Conservation (phyloP, 2,113 vertebrate genomes). For the Tetrax tetrax region DNA sequence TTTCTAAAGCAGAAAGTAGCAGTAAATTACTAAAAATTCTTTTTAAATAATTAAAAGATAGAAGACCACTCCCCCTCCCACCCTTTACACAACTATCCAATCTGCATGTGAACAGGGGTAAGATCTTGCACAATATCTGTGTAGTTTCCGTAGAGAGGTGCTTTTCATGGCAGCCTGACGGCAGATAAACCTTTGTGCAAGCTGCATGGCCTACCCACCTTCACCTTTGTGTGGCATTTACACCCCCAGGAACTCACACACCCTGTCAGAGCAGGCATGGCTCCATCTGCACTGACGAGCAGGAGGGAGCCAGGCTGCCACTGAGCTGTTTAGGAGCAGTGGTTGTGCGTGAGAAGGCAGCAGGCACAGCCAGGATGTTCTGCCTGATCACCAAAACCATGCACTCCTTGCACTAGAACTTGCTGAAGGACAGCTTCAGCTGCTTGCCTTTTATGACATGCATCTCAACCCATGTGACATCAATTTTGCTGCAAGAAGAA, state of each 20-base stretch:
- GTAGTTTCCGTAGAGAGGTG: neutral
- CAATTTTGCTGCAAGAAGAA: neutral
- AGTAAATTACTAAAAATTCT: neutral
- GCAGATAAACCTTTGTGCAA: neutral
- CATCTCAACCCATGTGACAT: neutral
- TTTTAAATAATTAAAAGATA: neutral
- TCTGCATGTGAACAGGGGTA: neutral
- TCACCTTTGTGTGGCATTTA: neutral
- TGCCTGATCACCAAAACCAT: neutral
- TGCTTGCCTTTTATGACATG: neutral
- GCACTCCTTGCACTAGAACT: accelerated
- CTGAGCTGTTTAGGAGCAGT: neutral
- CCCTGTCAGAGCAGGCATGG: neutral
- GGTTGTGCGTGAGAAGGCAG: neutral
- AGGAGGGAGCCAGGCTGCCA: neutral
- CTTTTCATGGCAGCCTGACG: neutral
- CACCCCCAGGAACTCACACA: neutral
- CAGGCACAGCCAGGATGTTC: neutral
- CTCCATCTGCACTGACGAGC: neutral
- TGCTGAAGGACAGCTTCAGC: neutral
- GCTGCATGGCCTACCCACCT: neutral
- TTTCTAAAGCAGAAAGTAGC: neutral
- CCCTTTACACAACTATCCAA: neutral
- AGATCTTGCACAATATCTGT: neutral
- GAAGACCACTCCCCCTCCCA: neutral